Evolutionary conservation across 2,888 invertebrate genomes (phyloP), one percentile per base, ranked within the genome.

Genomic region (Drosophila anceps): DNA sequence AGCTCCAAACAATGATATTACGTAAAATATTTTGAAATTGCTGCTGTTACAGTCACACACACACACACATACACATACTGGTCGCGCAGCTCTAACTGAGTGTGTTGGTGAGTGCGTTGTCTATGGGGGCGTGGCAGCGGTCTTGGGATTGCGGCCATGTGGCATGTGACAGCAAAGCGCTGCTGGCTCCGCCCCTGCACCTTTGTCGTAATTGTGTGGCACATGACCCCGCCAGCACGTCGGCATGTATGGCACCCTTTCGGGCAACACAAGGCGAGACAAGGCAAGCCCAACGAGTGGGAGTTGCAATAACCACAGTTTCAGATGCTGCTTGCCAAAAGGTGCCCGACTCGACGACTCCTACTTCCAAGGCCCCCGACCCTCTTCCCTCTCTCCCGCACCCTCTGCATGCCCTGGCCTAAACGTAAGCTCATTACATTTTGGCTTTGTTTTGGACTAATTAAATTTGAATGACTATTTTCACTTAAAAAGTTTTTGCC

Each of bases 401-500:
- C 18, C 4, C 46, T 24, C 9, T 3, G 1, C 55, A 0, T 39
- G n/a, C 61, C 60, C 24, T 29, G 35, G 81, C 74, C 76, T 72
- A 73, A 82, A 74, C 90, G 88, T 84, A 87, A 87, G 86, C 91
- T 90, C 90, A 87, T 87, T 87, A 87, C 91, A 88, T 90, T 88
- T 73, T 87, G 86, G 86, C 86, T 87, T 87, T 87, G 86, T 87
- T 87, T 90, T 87, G 91, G 83, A 87, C 86, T 90, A 87, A 87
- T 87, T 87, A 87, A 87, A 87, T 87, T 87, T 87, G 91, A 87
- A 87, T 87, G 86, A 87, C 91, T 87, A 90, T 87, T 90, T 88
- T 88, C 90, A 91, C 91, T 91, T 88, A 89, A 89, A 90, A 88
- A 88, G 73, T 88, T 90, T 83, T 73, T 75, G 73, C 81, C 75